These are phyloP conservation scores for Pygoscelis antarcticus DNA, from an alignment of 2,113 vertebrate species.

Conservation along the genomic window DNA sequence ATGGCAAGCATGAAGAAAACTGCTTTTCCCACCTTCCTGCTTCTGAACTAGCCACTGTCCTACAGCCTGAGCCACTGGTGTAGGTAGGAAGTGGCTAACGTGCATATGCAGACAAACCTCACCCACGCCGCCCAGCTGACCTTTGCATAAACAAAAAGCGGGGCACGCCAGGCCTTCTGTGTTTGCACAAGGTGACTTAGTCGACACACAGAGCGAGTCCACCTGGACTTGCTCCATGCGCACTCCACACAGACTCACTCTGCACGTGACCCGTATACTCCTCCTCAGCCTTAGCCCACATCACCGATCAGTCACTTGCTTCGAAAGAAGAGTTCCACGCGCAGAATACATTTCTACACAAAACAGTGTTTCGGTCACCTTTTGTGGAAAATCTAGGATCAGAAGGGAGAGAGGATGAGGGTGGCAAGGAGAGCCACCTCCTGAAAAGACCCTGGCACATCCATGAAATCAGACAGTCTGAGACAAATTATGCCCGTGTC, in stretches of 20 bases:
- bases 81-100: not conserved
- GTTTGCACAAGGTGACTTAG: not conserved
- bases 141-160: fast-evolving
- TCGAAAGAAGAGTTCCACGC: not conserved
- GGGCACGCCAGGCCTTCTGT: not conserved
- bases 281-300: not conserved
- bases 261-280: not conserved
- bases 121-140: not conserved
- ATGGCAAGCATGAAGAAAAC: not conserved
- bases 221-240: not conserved
- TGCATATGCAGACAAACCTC: not conserved
- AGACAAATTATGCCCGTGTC: not conserved
- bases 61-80: not conserved
- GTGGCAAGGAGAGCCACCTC: not conserved
- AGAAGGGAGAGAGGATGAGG: not conserved
- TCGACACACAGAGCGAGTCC: not conserved
- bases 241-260: not conserved
- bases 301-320: not conserved
- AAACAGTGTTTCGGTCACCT: not conserved
- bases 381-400: not conserved
- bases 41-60: not conserved
- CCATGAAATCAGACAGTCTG: not conserved
- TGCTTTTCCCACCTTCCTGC: not conserved
- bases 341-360: not conserved
- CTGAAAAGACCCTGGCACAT: not conserved